Base-by-base conservation (phyloP, 2,797 vertebrate genomes). In the Rhinoraja longicauda region DNA sequence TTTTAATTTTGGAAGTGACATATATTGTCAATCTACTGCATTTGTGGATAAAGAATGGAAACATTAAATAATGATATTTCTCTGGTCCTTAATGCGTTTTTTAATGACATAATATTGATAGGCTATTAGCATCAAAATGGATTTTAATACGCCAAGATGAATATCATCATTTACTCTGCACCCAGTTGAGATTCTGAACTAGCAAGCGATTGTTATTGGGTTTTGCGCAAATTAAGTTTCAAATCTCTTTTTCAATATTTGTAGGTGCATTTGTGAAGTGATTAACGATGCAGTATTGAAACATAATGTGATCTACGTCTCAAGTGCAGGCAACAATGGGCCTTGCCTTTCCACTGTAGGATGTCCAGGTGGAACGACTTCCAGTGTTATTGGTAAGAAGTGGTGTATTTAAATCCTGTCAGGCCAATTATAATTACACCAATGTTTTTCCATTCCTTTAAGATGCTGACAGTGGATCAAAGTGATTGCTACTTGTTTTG, bases 251-350 rank as follows among this genome's bases (percentile, higher is more conserved):
- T 64, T 82, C n/a, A 57, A 26, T 32, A 17, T 86, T 73, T 93
- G 91, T 94, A 99, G 99, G 97, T 98, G 99, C 95, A 98, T 99
- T 95, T 99, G 99, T 96, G 98, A 99, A 96, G 97, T 99, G 86
- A 99, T 99, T 95, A 98, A 97, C 82, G 99, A 99, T 95, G 99
- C 98, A 0, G 98, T 99, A 39, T 99, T 98, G 97, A 99, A 99
- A 94, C 97, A 99, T 96, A 99, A 99, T 0, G 97, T 99, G 45
- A 97, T 99, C 94, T 99, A 98, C 94, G 98, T 99, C 94, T 99
- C 99, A 7, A 99, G 99, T 94, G 99, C 99, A 29, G 99, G 99
- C 93, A 99, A 99, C 95, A 99, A 99, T 2, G 99, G 99, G 0
- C 99, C 99, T 0, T 99, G 99, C 94, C 98, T 99, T 67, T 99